Evolutionary conservation across 2,888 invertebrate genomes (phyloP).

Genomic region (Acholoe squamosa): DNA sequence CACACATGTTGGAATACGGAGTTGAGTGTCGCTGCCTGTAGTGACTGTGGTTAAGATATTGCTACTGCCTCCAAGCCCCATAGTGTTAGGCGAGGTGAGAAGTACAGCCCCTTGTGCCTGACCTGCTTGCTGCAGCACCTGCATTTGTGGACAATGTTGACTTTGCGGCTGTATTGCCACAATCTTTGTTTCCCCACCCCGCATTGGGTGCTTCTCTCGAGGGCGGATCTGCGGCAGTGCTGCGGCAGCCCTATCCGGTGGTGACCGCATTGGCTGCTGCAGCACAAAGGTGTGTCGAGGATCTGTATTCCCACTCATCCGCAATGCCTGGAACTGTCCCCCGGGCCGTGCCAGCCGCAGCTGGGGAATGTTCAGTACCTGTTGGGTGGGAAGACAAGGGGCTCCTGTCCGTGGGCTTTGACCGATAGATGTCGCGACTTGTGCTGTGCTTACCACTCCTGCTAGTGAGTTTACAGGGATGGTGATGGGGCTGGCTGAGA

Average conservation of each 20-base stretch:
- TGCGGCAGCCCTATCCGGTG: not conserved
- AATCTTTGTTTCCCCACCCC: constrained; percentile 12
- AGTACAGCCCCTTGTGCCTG: not conserved
- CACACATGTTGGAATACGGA: constrained; percentile 7
- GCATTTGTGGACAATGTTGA: not conserved
- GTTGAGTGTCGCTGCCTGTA: not conserved
- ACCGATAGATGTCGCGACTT: not conserved
- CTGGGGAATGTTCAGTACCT: constrained; percentile 61
- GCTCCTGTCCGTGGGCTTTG: not conserved
- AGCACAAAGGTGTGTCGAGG: constrained; percentile 33
- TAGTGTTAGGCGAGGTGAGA: not conserved
- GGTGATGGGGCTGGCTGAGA: not conserved
- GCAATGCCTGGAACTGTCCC: not conserved
- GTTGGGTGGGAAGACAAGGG: not conserved
- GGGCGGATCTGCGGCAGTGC: constrained; percentile 27
- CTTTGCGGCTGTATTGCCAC: constrained; percentile 34
- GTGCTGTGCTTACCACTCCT: constrained; percentile 35
- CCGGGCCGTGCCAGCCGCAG: not conserved
- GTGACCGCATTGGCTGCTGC: constrained; percentile 41
- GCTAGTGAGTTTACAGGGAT: constrained; percentile 27
- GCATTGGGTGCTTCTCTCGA: not conserved
- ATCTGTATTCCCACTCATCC: not conserved
- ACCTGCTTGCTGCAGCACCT: not conserved
- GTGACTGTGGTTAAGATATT: not conserved
- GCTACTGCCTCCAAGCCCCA: no score